These are phyloP conservation scores for Neotoxoptera formosana DNA, from an alignment of 1,140 invertebrate species.

Conservation along the genomic window DNA sequence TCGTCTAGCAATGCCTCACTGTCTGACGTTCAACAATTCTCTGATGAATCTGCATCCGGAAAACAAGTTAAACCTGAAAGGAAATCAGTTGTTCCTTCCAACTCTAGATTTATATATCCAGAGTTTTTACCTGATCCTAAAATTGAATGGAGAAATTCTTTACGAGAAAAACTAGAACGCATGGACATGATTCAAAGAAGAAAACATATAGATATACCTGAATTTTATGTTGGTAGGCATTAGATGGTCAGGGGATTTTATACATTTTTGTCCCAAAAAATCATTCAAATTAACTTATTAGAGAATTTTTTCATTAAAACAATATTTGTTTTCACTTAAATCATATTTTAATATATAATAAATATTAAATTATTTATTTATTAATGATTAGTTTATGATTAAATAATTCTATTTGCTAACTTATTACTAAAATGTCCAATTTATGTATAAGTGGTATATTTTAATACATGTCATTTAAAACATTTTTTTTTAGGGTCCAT, in stretches of 20 bases:
- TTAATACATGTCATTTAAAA: neutral
- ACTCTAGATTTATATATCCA: conserved; percentile 79
- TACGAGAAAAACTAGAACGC: conserved; percentile 89
- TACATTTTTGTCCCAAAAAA: too few relatives aligned
- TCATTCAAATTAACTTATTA: too few relatives aligned
- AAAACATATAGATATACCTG: conserved; percentile 85
- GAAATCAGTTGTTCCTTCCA: conserved; percentile 48
- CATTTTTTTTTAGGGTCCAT: conserved; percentile 76
- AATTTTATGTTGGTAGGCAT: conserved; percentile 93
- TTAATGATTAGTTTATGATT: neutral
- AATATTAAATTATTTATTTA: neutral
- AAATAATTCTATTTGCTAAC: too few relatives aligned
- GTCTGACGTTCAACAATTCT: neutral
- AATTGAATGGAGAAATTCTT: conserved; percentile 76
- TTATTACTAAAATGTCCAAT: neutral
- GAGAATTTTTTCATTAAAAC: neutral
- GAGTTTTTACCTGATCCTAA: conserved; percentile 94
- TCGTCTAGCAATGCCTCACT: neutral
- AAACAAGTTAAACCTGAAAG: conserved; percentile 51
- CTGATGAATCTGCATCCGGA: neutral
- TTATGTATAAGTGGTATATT: neutral
- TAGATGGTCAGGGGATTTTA: neutral
- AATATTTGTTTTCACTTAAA: neutral
- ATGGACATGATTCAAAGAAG: conserved; percentile 91
- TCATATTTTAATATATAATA: too few relatives aligned